Conservation (phyloP, 2,797 vertebrate species). For the Capromys pilorides region DNA sequence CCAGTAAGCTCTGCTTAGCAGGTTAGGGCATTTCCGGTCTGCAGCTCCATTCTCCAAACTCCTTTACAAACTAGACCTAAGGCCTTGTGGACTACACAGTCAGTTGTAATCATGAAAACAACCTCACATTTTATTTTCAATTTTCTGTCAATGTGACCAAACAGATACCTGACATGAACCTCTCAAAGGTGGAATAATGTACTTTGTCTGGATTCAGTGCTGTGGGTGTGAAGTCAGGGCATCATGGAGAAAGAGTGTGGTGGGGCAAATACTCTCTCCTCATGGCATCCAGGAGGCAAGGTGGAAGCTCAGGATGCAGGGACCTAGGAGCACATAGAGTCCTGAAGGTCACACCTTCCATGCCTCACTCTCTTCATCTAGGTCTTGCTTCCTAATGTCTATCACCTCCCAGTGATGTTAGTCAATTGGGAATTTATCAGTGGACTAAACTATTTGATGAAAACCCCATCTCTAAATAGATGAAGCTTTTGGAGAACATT, state of each 20-base stretch:
- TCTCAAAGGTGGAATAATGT: not conserved
- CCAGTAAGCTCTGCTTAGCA: not conserved
- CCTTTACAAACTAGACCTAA: not conserved
- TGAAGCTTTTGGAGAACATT: not conserved
- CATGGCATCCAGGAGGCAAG: not conserved
- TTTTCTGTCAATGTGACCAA: not conserved
- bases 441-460: not conserved
- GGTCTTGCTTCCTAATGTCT: not conserved
- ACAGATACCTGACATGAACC: not conserved
- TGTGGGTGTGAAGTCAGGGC: too few relatives aligned
- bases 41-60: not conserved
- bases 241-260: not conserved
- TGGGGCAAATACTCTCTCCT: not conserved
- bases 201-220: not conserved
- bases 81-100: not conserved
- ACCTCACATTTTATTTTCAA: not conserved
- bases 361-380: not conserved
- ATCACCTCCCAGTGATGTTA: not conserved
- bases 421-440: not conserved
- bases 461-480: not conserved
- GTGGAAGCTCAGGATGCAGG: not conserved
- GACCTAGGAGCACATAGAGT: not conserved
- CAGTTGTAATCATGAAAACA: not conserved
- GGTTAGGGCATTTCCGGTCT: not conserved
- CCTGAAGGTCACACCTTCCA: not conserved